Evolutionary conservation across 2,888 invertebrate species (phyloP), one percentile per base, ranked within the genome.

Genomic region (Nasonovia ribisnigri): DNA sequence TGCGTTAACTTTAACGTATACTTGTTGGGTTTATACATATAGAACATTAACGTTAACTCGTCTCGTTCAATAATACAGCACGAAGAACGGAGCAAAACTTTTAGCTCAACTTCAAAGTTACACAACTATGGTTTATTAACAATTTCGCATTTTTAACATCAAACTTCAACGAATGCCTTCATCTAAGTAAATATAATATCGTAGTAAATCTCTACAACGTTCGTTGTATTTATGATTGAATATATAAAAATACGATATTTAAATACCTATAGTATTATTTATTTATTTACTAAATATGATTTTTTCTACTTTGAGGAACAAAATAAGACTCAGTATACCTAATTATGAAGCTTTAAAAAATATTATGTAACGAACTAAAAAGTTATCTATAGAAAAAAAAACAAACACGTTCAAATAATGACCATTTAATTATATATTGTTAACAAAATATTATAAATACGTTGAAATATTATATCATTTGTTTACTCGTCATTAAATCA

Each of bases 41-140:
- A 51, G 36, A 88, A 51, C 88, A 51, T 36, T 48, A 48, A 51
- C 51, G 48, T 10, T 48, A 16, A 46, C 86, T 20, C 67, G 90
- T 48, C 29, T 46, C 90, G 67, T 67, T 46, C 16, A 77, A 26
- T 36, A 90, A 60, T 67, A 46, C 60, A 43, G 46, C n/a, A 60
- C 20, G 89, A 8, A 43, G 42, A 24, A n/a, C 24, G 90, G n/a
- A 11, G 51, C 67, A 77, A 90, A 90, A 90, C 48, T 90, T 90
- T 90, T 29, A 26, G 48, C 54, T 13, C 6, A 90, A 90, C 90
- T 90, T 67, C 46, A 90, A 90, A 77, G 84, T 88, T 57, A 54
- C 10, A 54, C 29, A 54, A 88, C 29, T 77, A 48, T 36, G 48
- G 77, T 90, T 77, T 90, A 90, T 90, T 90, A 90, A 90, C 90